Base-by-base conservation (phyloP, 2,888 invertebrate species). In the Arrhopalites spinosus region DNA sequence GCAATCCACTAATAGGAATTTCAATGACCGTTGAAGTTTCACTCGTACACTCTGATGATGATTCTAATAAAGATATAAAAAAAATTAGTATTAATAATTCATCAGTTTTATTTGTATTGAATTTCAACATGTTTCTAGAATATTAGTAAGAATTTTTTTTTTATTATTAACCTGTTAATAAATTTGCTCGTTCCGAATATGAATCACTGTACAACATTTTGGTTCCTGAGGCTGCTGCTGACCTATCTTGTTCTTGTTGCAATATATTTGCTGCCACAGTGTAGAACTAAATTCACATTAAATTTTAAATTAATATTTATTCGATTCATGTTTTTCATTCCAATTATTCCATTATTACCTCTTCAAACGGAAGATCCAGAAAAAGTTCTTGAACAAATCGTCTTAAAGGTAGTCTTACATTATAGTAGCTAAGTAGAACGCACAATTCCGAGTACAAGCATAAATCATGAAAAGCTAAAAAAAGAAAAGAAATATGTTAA, bases 381-480 rank as follows among this genome's bases (percentile, higher is more conserved):
- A 98, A 98, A 50, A 98, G 88, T 86, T 98, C 98, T 85, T 98
- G 97, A 43, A 98, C 87, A 86, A 96, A 94, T 74, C 95, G 11
- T 11, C 36, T 36, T 36, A 36, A 36, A 78, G 90, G 89, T 84
- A 96, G 87, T 84, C 95, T 90, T 86, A 94, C 96, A 61, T 92
- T 91, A 85, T 91, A 92, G 73, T 90, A 89, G 0, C 93, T 90
- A 74, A 97, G 87, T 75, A 93, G 88, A 78, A 90, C 90, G 85
- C 93, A 92, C 17, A 96, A 91, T 86, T 98, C 97, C 0, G 95
- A 96, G 87, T 95, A 98, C 23, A 97, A 89, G 86, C 98, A 98
- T 77, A 93, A 88, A 84, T 95, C 94, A 86, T 93, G 87, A 84
- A 90, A 89, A 66, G 87, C 85, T n/a, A n/a, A n/a, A n/a, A n/a